Percentiles rank a stretch among this genome's conserved stretches.
phyloP scores from a whole-genome alignment of 1,140 invertebrate species.

The Bombus cullumanus region DNA sequence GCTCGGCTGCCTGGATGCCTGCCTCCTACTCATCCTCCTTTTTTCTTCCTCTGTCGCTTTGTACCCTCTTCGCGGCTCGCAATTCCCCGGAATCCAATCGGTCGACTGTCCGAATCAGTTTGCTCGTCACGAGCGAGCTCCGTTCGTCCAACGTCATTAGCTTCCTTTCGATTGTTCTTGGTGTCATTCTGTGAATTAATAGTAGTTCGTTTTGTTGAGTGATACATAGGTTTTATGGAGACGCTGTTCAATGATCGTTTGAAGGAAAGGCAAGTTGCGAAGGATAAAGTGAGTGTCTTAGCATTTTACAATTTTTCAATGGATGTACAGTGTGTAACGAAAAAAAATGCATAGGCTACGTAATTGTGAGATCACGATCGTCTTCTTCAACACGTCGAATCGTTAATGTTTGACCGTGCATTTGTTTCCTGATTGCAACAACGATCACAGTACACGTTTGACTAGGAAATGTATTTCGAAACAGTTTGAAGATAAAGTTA shows the following conservation, averaged over 20 bases:
- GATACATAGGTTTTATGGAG: too few species aligned
- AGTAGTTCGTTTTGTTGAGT: too few species aligned
- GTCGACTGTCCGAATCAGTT: constrained; percentile 41
- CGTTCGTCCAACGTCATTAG: background rate
- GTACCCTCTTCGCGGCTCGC: constrained; percentile 34
- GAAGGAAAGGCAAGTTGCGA: too few species aligned
- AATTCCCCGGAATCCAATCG: constrained; percentile 55
- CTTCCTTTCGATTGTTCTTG: background rate
- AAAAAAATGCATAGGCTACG: too few species aligned
- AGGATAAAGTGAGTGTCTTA: too few species aligned
- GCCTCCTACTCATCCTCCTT: constrained; percentile 19
- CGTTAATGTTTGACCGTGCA: background rate
- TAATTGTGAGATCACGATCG: too few species aligned
- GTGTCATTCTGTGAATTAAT: background rate
- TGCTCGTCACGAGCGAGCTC: background rate
- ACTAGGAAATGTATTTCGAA: background rate
- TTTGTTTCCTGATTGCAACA: background rate
- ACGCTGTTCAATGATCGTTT: too few species aligned
- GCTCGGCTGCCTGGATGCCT: constrained; percentile 16
- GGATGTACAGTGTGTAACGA: too few species aligned
- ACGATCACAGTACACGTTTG: background rate
- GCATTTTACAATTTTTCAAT: too few species aligned
- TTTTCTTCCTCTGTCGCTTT: constrained; percentile 33
- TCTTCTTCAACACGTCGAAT: too few species aligned
- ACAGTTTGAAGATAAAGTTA: background rate